phyloP scores from a whole-genome alignment of 2,888 invertebrate species.

The Volucella zonaria region DNA sequence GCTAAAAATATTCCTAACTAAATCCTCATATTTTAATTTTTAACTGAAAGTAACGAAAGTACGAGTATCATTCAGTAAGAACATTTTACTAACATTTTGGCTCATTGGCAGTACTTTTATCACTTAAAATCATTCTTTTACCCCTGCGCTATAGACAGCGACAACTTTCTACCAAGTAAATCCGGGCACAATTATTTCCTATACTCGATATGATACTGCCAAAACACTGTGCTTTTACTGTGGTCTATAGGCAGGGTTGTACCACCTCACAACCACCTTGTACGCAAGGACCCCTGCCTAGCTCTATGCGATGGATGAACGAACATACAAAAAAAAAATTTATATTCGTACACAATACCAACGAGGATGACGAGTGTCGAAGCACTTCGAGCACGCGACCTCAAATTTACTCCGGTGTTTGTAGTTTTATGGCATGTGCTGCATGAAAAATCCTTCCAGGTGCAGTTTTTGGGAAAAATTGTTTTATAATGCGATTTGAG shows the following conservation, averaged over 20 bases:
- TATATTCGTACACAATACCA: slow-evolving; percentile 53
- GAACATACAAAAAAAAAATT: slow-evolving; percentile 54
- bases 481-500: slow-evolving; percentile 72
- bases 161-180: slow-evolving; percentile 28
- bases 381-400: slow-evolving; percentile 82
- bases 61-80: no score
- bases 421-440: slow-evolving; percentile 73
- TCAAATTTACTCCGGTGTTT: slow-evolving; percentile 70
- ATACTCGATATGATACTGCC: slow-evolving; percentile 26
- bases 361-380: slow-evolving; percentile 80
- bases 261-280: slow-evolving; percentile 66
- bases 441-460: slow-evolving; percentile 74
- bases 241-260: slow-evolving; percentile 59
- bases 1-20: no score
- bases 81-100: neutral
- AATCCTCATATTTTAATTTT: no score
- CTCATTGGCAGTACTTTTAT: slow-evolving; percentile 32
- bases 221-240: slow-evolving; percentile 49
- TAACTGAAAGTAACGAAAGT: no score
- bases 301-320: slow-evolving; percentile 65
- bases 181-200: slow-evolving; percentile 43
- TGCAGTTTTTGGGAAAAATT: slow-evolving; percentile 70
- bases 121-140: slow-evolving; percentile 35
- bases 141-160: slow-evolving; percentile 46
- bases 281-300: slow-evolving; percentile 59